phyloP scores from a whole-genome alignment of 2,888 invertebrate genomes.

The Mesopsocus fuscifrons region DNA sequence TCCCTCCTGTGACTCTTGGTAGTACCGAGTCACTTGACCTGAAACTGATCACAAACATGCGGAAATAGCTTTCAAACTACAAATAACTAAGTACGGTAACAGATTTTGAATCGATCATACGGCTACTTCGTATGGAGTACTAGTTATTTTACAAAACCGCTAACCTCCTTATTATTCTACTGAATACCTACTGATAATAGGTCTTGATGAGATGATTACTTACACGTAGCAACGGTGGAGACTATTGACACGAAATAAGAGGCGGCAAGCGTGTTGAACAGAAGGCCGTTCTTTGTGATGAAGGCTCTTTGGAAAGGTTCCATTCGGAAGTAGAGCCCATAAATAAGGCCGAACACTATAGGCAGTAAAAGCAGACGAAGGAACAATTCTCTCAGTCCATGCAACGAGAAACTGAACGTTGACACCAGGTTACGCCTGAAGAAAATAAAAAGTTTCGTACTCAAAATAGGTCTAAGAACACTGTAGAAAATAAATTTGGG shows the following conservation, averaged over 20 bases:
- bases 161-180: no score
- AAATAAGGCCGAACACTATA: slow-evolving; percentile 20
- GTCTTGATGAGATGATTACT: no score
- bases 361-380: slow-evolving; percentile 56
- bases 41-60: slow-evolving; percentile 50
- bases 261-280: slow-evolving; percentile 46
- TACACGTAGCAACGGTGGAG: slow-evolving; percentile 48
- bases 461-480: slow-evolving; percentile 17
- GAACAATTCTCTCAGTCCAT: slow-evolving; percentile 55
- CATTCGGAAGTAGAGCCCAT: slow-evolving; percentile 1
- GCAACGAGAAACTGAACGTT: slow-evolving; percentile 55
- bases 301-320: slow-evolving; percentile 45
- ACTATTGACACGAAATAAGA: slow-evolving; percentile 48
- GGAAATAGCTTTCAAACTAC: no score
- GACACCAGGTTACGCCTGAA: slow-evolving; percentile 55
- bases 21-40: slow-evolving; percentile 73
- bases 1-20: slow-evolving; percentile 78
- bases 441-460: slow-evolving; percentile 18
- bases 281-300: slow-evolving; percentile 46
- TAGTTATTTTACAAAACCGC: no score
- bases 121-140: no score
- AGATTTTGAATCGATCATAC: no score
- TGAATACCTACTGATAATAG: no score
- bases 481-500: background rate
- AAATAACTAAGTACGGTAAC: no score